Evolutionary conservation across 1,140 invertebrate species (phyloP), one percentile per base, ranked within the genome.

Genomic region (Zaprionus taronus): DNA sequence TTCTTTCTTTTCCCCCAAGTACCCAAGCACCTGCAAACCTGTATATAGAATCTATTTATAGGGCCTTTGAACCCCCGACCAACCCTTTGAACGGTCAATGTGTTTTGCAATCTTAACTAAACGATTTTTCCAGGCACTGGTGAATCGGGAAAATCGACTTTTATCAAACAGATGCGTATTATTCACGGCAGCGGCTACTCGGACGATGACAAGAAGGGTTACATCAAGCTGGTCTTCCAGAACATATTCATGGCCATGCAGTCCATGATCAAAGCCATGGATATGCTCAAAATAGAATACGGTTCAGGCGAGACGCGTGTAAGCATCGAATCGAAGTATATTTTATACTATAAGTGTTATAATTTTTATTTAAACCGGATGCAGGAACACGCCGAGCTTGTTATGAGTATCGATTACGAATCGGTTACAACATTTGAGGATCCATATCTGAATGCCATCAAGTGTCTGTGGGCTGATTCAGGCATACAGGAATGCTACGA

Each of bases 201-300:
- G 84, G 98, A 99, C 94, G 99, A 99, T 93, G 99, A 99, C 94
- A 99, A 99, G 94, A 95, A 97, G 81, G 97, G 97, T 65, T 99
- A 99, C 94, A 99, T 99, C 92, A 99, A 99, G 94, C 96, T 99
- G 87, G 99, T 99, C 44, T 99, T 98, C 94, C 99, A 99, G 95
- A 99, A 99, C 94, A 99, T 99, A 93, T 99, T 99, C 94, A 99
- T 99, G 98, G 99, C 99, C 75, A 99, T 99, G 98, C 98, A 99
- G 94, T 98, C 98, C 92, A 99, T 99, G 98, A 99, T 99, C 90
- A 96, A 98, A 86, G 99, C 99, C 83, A 99, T 99, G 99, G 98
- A 99, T 93, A 96, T 99, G 91, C 96, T 99, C 86, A 98, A 97
- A 95, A 99, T 99, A 93, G 96, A 96, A 93, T 99, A 99, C 94